These are phyloP conservation scores for Limanda limanda DNA, from an alignment of 2,113 vertebrate species.

Conservation along the genomic window DNA sequence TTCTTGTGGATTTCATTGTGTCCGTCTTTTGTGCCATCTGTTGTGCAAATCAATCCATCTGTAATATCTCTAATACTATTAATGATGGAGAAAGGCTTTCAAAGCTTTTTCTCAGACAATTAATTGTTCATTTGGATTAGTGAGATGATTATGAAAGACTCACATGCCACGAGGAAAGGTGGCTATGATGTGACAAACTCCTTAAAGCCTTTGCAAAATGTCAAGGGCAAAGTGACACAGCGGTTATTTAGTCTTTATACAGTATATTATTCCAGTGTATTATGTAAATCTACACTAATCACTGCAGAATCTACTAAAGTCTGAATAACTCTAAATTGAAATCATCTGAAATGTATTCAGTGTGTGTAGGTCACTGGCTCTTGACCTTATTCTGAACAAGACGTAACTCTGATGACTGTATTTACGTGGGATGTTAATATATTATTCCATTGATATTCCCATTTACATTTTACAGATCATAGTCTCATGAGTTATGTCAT, in stretches of 20 bases:
- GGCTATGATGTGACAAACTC: not conserved
- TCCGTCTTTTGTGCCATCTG: conserved; percentile 33
- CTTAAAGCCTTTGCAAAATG: not conserved
- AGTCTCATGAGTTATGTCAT: too few relatives aligned
- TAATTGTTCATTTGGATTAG: not conserved
- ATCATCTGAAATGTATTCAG: too few relatives aligned
- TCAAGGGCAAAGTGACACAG: not conserved
- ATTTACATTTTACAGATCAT: too few relatives aligned
- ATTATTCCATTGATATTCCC: too few relatives aligned
- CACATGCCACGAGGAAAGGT: not conserved
- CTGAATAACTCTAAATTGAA: too few relatives aligned
- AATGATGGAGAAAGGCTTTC: not conserved
- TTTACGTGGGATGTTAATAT: too few relatives aligned
- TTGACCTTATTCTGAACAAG: too few relatives aligned
- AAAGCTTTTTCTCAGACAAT: not conserved
- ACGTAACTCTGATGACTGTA: too few relatives aligned
- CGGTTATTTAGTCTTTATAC: not conserved
- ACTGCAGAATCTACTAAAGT: too few relatives aligned
- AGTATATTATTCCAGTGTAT: not conserved
- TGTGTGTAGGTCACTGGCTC: too few relatives aligned
- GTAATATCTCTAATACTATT: conserved; percentile 6
- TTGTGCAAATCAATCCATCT: conserved; percentile 22
- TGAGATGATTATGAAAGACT: conserved; percentile 2
- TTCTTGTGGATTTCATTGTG: not conserved
- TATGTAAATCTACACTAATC: not conserved